phyloP scores from a whole-genome alignment of 2,888 invertebrate genomes.

The Lochmaea capreae region DNA sequence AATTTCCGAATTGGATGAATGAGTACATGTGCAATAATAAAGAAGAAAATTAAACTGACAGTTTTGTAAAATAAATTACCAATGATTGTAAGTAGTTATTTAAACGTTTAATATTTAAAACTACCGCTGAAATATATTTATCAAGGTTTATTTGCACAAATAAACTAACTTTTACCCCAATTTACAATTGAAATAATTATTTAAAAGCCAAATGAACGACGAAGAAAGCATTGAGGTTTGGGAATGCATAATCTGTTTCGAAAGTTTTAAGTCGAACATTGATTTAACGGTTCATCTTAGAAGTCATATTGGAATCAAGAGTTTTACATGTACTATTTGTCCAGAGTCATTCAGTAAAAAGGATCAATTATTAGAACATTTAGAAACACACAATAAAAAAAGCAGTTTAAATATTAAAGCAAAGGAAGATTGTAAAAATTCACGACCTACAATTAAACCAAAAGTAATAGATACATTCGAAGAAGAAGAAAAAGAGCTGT shows the following conservation, averaged over 20 bases:
- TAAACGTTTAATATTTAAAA: not conserved
- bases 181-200: not conserved
- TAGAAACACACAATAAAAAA: not conserved
- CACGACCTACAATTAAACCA: not conserved
- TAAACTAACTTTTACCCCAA: too few relatives aligned
- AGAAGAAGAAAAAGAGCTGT: constrained; percentile 3
- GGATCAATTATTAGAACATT: not conserved
- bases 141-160: too few relatives aligned
- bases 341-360: not conserved
- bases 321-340: constrained; percentile 1
- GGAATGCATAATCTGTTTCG: constrained; percentile 7
- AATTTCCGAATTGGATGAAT: too few relatives aligned
- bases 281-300: constrained; percentile 8
- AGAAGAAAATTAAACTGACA: too few relatives aligned
- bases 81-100: too few relatives aligned
- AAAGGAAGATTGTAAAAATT: not conserved
- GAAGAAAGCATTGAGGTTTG: not conserved
- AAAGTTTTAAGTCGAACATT: not conserved
- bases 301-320: constrained; percentile 1
- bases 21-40: too few relatives aligned
- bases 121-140: not conserved
- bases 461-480: not conserved
- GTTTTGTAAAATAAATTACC: too few relatives aligned
- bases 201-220: not conserved
- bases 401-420: not conserved